Conservation (phyloP, 2,113 vertebrate genomes). For the Colius striatus region DNA sequence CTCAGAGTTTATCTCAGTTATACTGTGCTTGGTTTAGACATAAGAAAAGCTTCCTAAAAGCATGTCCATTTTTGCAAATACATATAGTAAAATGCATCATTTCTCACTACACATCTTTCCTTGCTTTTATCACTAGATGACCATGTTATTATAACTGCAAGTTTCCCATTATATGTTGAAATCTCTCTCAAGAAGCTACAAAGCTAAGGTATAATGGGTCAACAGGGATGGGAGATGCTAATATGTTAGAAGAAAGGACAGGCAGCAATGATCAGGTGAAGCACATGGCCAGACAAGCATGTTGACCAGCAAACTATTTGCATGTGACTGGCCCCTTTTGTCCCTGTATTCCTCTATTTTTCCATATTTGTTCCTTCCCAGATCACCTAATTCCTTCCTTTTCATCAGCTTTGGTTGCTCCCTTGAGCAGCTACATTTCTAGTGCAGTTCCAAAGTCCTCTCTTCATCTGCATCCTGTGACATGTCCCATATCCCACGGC, state of each 20-base stretch:
- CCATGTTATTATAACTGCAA: background rate
- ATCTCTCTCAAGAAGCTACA: background rate
- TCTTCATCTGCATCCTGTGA: background rate
- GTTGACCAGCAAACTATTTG: background rate
- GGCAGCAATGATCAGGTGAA: accelerated
- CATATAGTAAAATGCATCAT: background rate
- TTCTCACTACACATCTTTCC: background rate
- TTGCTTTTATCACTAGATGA: background rate
- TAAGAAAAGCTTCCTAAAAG: background rate
- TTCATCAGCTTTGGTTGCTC: background rate
- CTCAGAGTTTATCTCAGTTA: background rate
- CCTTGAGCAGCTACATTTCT: background rate
- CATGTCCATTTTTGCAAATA: background rate
- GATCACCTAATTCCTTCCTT: background rate
- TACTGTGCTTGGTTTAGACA: background rate
- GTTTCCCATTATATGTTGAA: background rate
- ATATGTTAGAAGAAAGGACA: background rate
- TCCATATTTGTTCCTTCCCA: background rate
- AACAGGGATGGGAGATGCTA: accelerated
- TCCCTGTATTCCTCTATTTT: background rate
- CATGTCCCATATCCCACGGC: accelerated
- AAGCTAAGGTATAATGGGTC: background rate
- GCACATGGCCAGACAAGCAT: accelerated
- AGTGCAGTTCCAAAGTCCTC: background rate
- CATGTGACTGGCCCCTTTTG: background rate